Base-by-base conservation (phyloP, 2,888 invertebrate species). In the Drosophila nr. perissopoda region DNA sequence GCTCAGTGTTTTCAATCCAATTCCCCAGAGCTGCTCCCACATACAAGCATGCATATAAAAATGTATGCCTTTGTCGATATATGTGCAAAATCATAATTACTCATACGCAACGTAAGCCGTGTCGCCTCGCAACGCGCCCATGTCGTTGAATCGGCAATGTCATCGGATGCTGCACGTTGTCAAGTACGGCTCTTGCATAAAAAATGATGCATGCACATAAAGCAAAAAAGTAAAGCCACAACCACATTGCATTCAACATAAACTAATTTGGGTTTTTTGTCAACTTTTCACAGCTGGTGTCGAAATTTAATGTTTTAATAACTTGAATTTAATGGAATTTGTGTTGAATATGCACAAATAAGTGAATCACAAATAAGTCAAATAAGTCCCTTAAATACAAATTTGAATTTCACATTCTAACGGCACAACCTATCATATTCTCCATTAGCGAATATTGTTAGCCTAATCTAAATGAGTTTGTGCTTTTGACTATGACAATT, bases 51-150 rank as follows among this genome's bases (percentile, higher is more conserved):
- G 29, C 38, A 34, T 18, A 36, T 25, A 38, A 4, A 46, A 46
- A 36, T 8, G 27, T 3, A 25, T 40, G 21, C 21, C 46, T 16
- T 38, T 4, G 11, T 56, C 51, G 42, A 56, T 52, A 38, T 68
- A 27, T 46, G 67, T 72, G 72, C 67, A 54, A 69, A 80, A 78
- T 82, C 69, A 83, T 76, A 86, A 88, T 86, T 83, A 88, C 86
- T 80, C 82, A 86, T 86, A 86, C 82, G 86, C 82, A 69, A 64
- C 70, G 75, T 75, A 56, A 42, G 64, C 71, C 60, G 49, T 48
- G 60, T 10, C n/a, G 16, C 8, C 25, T 29, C 54, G 29, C 49
- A 49, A 10, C 49, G 27, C 51, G n/a, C 51, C n/a, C 31, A 31
- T 51, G n/a, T 31, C 51, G 25, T 5, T 40, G 31, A 57, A 38